These are phyloP conservation scores for Temnothorax nylanderi DNA, from an alignment of 1,140 invertebrate genomes.

Conservation along the genomic window DNA sequence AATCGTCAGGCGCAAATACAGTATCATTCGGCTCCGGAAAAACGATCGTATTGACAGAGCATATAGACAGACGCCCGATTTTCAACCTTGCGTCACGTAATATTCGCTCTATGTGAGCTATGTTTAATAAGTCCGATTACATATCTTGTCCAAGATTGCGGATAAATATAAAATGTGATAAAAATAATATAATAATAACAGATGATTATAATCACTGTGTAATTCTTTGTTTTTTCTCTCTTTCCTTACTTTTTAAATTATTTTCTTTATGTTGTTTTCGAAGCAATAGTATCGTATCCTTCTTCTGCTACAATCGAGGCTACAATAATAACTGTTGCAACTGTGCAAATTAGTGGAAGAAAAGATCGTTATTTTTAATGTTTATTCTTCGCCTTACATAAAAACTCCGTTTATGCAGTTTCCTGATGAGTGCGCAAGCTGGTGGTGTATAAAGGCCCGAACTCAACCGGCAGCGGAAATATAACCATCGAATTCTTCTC, in stretches of 20 bases:
- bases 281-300: not conserved
- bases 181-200: not conserved
- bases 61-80: not conserved
- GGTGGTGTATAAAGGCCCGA: slow-evolving; percentile 83
- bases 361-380: not conserved
- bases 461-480: slow-evolving; percentile 96
- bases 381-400: not conserved
- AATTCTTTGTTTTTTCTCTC: not conserved
- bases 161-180: not conserved
- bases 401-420: not conserved
- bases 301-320: not conserved
- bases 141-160: not conserved
- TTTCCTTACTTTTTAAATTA: not conserved
- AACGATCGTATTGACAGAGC: not conserved
- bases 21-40: not conserved
- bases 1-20: slow-evolving; percentile 23
- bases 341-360: not conserved
- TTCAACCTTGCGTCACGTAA: not conserved
- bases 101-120: not conserved
- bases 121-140: not conserved
- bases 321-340: not conserved
- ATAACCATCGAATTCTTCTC: slow-evolving; percentile 99
- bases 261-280: not conserved
- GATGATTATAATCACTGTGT: not conserved
- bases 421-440: not conserved